Evolutionary conservation across 2,888 invertebrate genomes (phyloP).

Genomic region (Archips xylosteana): DNA sequence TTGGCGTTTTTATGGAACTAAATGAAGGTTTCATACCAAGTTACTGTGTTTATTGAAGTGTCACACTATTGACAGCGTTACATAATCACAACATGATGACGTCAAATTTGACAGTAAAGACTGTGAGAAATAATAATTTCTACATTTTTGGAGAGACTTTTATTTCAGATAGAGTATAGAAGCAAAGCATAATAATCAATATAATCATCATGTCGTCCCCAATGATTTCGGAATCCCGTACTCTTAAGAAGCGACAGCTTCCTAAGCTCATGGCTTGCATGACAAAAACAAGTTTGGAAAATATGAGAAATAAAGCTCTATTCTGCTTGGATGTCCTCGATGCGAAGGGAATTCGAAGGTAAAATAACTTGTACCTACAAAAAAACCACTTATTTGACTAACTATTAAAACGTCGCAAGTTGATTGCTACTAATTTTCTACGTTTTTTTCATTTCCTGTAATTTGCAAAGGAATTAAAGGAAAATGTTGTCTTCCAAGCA

Average conservation of each 20-base stretch:
- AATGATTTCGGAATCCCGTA: conserved; percentile 34
- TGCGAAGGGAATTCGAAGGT: conserved; percentile 76
- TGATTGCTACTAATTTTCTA: background rate
- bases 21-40: background rate
- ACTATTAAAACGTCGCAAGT: background rate
- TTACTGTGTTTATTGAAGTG: background rate
- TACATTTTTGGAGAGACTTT: conserved; percentile 15
- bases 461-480: background rate
- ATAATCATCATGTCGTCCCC: background rate
- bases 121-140: background rate
- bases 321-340: conserved; percentile 68
- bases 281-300: conserved; percentile 74
- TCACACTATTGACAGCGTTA: background rate
- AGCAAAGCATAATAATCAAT: background rate
- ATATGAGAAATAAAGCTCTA: conserved; percentile 67
- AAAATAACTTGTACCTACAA: conserved; percentile 13
- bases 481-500: background rate
- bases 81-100: background rate
- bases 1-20: background rate
- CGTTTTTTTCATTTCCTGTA: background rate
- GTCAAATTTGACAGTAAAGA: conserved; percentile 21
- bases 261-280: conserved; percentile 78
- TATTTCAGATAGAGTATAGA: conserved; percentile 18
- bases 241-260: conserved; percentile 58
- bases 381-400: too few relatives aligned